Evolutionary conservation across 2,113 vertebrate species (phyloP), one percentile per base, ranked within the genome.

Genomic region (Corythornis madagascariensis): DNA sequence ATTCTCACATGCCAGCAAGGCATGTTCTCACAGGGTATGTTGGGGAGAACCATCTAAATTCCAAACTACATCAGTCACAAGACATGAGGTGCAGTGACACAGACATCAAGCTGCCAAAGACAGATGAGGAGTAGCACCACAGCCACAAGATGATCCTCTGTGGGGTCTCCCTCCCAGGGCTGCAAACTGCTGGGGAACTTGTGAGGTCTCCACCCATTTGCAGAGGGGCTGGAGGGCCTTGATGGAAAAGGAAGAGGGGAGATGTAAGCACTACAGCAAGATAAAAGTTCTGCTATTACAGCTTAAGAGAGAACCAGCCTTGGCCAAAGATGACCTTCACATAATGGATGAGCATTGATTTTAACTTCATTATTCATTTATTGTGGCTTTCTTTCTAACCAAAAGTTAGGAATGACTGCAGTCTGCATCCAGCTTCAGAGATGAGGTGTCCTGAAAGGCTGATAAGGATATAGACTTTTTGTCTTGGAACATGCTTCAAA

Each of bases 181-280:
- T 82, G 53, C 14, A 59, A 42, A 87, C 33, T 24, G 13, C 31
- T 14, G 11, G 18, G 16, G 47, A 71, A 29, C 10, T 64, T 4
- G 1, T 13, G 59, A 35, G 53, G 9, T 13, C 61, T 50, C 24
- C 50, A 19, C 16, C 5, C 24, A n/a, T 5, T 21, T 1, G 2
- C n/a, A 64, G 67, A 70, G 38, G 25, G 33, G 15, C 28, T 70
- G 50, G 28, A 57, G 19, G 20, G n/a, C 1, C 21, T 57, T 69
- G 22, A 33, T 1, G 5, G 48, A 78, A 56, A 47, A 52, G 57
- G 45, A 57, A 45, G 38, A 75, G 4, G 7, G 9, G 4, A 64
- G 13, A 61, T 11, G 8, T 3, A 43, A 29, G 25, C 0, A 2
- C 9, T 1, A 1, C 0, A 2, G 48, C 9, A 38, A 38, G 38